Conservation (phyloP, 2,113 vertebrate species). For the Puffinus mauretanicus region DNA sequence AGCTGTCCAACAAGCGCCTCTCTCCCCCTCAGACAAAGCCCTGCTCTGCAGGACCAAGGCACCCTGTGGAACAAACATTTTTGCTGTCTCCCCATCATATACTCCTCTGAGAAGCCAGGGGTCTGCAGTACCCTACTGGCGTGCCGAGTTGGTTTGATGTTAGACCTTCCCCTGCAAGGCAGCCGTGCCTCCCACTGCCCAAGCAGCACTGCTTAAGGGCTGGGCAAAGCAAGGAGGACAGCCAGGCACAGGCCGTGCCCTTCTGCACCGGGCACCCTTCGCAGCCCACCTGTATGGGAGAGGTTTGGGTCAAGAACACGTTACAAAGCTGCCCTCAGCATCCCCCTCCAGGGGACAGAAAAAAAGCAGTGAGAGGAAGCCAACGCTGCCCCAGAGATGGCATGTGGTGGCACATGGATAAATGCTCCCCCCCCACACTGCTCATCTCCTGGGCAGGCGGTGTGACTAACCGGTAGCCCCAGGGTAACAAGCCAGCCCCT, state of each 20-base stretch:
- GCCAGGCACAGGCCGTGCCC: neutral
- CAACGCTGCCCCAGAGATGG: neutral
- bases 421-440: neutral
- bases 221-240: neutral
- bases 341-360: neutral
- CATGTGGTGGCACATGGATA: neutral
- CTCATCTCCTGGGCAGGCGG: neutral
- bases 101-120: neutral
- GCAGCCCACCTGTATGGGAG: neutral
- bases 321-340: neutral
- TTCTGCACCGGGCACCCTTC: neutral
- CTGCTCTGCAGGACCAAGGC: neutral
- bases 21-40: neutral
- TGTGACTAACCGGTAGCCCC: neutral
- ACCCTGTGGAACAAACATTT: neutral
- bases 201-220: neutral
- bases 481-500: fast-evolving
- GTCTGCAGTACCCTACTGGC: neutral
- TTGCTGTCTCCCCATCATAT: neutral
- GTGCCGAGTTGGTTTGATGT: neutral
- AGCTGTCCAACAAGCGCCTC: neutral
- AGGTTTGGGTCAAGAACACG: neutral
- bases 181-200: neutral
- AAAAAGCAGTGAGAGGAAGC: neutral
- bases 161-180: neutral